phyloP scores from a whole-genome alignment of 2,888 invertebrate genomes.

The Labia minor region DNA sequence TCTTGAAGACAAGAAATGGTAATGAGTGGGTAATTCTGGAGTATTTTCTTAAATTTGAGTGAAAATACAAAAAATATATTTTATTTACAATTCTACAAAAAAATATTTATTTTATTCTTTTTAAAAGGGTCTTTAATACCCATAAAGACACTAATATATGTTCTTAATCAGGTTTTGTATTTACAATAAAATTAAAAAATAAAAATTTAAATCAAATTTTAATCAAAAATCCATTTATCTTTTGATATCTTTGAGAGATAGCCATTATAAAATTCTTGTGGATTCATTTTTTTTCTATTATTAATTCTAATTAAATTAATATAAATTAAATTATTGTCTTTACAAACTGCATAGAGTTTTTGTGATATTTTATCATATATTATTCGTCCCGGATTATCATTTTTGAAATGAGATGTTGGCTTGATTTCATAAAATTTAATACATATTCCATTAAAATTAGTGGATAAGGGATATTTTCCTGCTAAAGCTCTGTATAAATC shows the following conservation, averaged over 20 bases:
- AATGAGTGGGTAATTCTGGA: too few species aligned
- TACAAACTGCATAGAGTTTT: conserved; percentile 54
- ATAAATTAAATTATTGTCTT: conserved; percentile 51
- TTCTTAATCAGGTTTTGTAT: too few species aligned
- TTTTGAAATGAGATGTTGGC: background rate
- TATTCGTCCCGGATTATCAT: conserved; percentile 44
- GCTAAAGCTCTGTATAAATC: conserved; percentile 60
- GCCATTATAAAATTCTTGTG: conserved; percentile 77
- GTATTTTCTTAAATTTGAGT: too few species aligned
- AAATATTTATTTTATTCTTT: too few species aligned
- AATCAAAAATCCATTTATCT: conserved; percentile 29
- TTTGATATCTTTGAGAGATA: conserved; percentile 52
- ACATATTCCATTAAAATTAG: conserved; percentile 47
- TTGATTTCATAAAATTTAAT: conserved; percentile 39
- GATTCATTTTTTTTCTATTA: conserved; percentile 60
- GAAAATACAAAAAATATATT: too few species aligned
- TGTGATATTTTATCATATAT: conserved; percentile 47
- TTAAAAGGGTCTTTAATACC: too few species aligned
- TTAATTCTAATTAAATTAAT: conserved; percentile 53
- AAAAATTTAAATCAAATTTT: too few species aligned
- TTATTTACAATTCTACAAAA: too few species aligned
- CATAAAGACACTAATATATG: too few species aligned
- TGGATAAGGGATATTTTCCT: conserved; percentile 50
- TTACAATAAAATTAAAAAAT: too few species aligned
- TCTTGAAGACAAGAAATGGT: too few species aligned